Evolutionary conservation across 1,140 invertebrate genomes (phyloP).

Genomic region (Drosophila pandora): DNA sequence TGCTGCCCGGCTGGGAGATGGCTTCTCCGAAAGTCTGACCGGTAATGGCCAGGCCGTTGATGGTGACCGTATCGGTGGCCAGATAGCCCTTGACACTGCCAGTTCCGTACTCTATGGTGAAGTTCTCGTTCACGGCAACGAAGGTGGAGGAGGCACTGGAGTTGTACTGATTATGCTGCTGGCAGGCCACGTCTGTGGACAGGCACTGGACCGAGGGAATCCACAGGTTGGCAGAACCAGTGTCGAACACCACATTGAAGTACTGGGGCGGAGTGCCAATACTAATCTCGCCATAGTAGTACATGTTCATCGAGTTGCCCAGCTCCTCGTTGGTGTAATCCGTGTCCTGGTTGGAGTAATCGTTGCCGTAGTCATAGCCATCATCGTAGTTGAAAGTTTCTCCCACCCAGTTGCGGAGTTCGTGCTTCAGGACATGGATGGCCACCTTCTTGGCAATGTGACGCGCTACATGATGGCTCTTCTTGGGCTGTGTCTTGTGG

Average conservation of each 20-base stretch:
- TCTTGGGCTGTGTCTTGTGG: conserved; percentile 44
- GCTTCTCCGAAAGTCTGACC: conserved; percentile 98
- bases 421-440: conserved; percentile 45
- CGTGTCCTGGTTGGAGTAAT: conserved; percentile 16
- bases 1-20: conserved; percentile 92
- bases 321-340: conserved; percentile 52
- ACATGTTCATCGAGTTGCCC: conserved; percentile 64
- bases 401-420: conserved; percentile 40
- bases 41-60: conserved; percentile 87
- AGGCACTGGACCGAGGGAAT: conserved; percentile 64
- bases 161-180: conserved; percentile 69
- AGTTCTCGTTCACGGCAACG: conserved; percentile 52
- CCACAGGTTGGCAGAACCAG: conserved; percentile 72
- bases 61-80: conserved; percentile 65
- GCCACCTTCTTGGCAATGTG: conserved; percentile 19
- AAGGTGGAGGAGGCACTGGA: conserved; percentile 65
- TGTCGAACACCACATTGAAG: conserved; percentile 74
- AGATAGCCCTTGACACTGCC: conserved; percentile 63
- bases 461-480: conserved; percentile 25
- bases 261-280: conserved; percentile 96
- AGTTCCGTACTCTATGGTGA: conserved; percentile 71
- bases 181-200: conserved; percentile 59
- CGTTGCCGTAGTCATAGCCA: conserved; percentile 23
- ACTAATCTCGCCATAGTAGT: conserved; percentile 89
- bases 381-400: conserved; percentile 29